Conservation (phyloP, 2,797 vertebrate genomes). For the Lagocephalus sceleratus region DNA sequence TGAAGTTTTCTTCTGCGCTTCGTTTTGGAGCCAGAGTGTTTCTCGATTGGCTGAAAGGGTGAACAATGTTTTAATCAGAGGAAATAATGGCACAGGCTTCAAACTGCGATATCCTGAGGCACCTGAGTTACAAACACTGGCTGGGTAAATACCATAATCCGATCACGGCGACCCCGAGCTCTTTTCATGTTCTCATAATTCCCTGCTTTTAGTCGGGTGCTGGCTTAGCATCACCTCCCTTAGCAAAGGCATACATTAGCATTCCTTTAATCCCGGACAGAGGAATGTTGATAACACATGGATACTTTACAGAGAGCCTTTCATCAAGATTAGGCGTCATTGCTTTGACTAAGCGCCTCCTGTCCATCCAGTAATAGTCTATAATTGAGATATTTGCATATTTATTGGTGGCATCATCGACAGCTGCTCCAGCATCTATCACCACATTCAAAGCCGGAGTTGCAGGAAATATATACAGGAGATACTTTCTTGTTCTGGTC, state of each 20-base stretch:
- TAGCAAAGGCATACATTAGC: constrained; percentile 60
- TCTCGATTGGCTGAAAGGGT: constrained; percentile 42
- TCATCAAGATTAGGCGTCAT: constrained; percentile 48
- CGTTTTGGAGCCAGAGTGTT: constrained; percentile 50
- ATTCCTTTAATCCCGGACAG: constrained; percentile 55
- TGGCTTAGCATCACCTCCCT: constrained; percentile 57
- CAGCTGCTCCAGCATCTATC: constrained; percentile 5
- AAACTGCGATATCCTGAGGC: constrained; percentile 35
- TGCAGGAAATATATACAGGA: too few relatives aligned
- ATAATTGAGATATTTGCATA: constrained; percentile 52
- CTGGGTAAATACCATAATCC: constrained; percentile 66
- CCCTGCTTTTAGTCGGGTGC: constrained; percentile 50
- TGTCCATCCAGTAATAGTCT: constrained; percentile 52
- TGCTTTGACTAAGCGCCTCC: constrained; percentile 55
- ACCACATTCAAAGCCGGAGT: not conserved
- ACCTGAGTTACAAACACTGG: constrained; percentile 61
- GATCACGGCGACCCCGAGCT: constrained; percentile 55
- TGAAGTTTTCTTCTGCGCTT: constrained; percentile 28
- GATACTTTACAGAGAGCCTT: constrained; percentile 39
- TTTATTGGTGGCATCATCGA: constrained; percentile 49
- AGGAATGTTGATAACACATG: constrained; percentile 39
- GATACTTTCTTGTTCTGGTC: too few relatives aligned
- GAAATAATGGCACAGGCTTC: constrained; percentile 51
- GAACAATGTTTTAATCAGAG: constrained; percentile 56
- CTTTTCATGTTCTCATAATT: constrained; percentile 54